Evolutionary conservation across 2,113 vertebrate genomes (phyloP).

Genomic region (Nycticryphes semicollaris): DNA sequence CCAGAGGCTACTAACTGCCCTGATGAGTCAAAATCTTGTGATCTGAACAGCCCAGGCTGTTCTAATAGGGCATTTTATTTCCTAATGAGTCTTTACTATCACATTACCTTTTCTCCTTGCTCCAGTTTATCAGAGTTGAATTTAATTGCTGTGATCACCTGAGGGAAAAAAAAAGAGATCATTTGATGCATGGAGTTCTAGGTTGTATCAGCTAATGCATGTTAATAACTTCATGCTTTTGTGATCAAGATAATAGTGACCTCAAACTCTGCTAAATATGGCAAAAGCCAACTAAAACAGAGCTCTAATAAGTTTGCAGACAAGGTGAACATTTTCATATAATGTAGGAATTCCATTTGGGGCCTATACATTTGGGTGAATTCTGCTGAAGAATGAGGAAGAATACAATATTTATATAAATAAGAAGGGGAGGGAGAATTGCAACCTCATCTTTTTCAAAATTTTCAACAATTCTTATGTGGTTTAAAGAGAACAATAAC

Average conservation of each 20-base stretch:
- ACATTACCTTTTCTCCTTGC: neutral
- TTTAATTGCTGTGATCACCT: conserved; percentile 26
- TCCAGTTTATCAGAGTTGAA: neutral
- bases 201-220: neutral
- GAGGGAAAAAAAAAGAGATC: neutral
- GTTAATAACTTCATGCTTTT: conserved; percentile 32
- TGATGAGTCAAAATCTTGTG: neutral
- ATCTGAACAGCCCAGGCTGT: neutral
- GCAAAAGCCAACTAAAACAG: conserved; percentile 8
- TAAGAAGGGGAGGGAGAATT: neutral
- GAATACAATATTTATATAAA: neutral
- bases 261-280: neutral
- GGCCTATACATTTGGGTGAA: neutral
- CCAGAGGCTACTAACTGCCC: neutral
- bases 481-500: neutral
- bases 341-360: neutral
- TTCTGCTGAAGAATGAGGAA: neutral
- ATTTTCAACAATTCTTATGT: neutral
- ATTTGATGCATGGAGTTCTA: neutral
- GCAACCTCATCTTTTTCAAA: neutral
- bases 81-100: neutral
- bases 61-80: neutral
- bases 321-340: neutral
- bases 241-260: conserved; percentile 36
- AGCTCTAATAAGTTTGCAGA: neutral